Conservation (phyloP, 2,888 invertebrate genomes). For the Xylota sylvarum region DNA sequence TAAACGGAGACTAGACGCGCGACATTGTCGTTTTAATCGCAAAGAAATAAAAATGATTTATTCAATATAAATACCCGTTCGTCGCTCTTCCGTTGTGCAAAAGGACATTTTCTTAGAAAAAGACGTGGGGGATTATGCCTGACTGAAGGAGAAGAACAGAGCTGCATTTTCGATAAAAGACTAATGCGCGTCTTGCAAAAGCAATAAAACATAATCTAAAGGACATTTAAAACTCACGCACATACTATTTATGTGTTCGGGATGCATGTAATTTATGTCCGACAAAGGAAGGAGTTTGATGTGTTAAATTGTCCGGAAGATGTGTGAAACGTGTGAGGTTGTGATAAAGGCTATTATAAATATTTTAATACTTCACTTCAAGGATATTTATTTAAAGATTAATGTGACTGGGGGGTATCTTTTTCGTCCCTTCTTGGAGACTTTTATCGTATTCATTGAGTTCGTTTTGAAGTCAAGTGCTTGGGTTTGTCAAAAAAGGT, state of each 20-base stretch:
- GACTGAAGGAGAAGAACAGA: too few species aligned
- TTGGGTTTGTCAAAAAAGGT: too few species aligned
- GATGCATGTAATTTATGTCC: conserved; percentile 9
- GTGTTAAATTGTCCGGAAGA: conserved; percentile 62
- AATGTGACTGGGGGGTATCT: conserved; percentile 7
- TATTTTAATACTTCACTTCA: conserved; percentile 20
- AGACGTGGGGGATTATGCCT: conserved; percentile 28
- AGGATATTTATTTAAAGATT: conserved; percentile 32
- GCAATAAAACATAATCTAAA: conserved; percentile 56
- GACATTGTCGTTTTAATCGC: conserved; percentile 71
- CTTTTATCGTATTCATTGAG: conserved; percentile 19
- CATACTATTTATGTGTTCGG: background rate
- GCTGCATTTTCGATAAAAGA: conserved; percentile 55
- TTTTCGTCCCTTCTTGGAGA: background rate
- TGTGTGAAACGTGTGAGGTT: conserved; percentile 45
- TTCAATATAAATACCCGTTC: conserved; percentile 63
- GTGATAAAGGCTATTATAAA: conserved; percentile 49
- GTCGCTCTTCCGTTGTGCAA: background rate
- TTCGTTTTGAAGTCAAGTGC: background rate
- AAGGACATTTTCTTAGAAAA: background rate
- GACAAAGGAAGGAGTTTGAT: conserved; percentile 19
- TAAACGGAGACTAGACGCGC: conserved; percentile 22
- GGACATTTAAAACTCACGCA: conserved; percentile 53
- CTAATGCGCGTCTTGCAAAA: conserved; percentile 41
- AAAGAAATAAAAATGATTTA: conserved; percentile 72